Evolutionary conservation across 2,888 invertebrate species (phyloP), one percentile per base, ranked within the genome.

Genomic region (Eupithecia subfuscata): DNA sequence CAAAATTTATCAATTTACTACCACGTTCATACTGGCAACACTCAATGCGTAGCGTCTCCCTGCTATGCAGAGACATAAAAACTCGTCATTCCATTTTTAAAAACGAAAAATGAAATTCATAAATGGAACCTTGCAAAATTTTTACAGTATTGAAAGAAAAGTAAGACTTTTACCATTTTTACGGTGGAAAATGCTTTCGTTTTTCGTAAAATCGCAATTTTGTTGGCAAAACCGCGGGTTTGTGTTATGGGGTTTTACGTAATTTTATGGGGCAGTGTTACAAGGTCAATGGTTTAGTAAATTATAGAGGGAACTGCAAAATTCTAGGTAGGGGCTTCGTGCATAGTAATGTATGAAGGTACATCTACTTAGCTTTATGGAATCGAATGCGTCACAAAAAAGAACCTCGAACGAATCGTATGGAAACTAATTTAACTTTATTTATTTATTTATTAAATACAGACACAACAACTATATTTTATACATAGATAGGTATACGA

Each of bases 31-130:
- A 25, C 80, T 87, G 82, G 88, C 87, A 91, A 88, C 88, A 83
- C 86, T 74, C 79, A 76, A 82, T 85, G 81, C 83, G 85, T 87
- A 83, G 88, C 89, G 87, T 87, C 69, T 63, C 71, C 85, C 91
- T 87, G 92, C 91, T 92, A 92, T 92, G 92, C 92, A 90, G 92
- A 88, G 88, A 89, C 84, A 85, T 85, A 79, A 82, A 82, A 83
- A 77, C 69, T 73, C 60, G 67, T 74, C 75, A 65, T 77, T 30
- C 76, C 64, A 70, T 76, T 73, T 52, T 78, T 69, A 69, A 75
- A 79, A 40, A 22, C 22, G 16, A 68, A 77, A 74, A 75, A 74
- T 71, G 1, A 14, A 73, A 73, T 70, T 72, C 60, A 75, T 75
- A 75, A 56, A 71, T 16, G 14, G 34, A 16, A 60, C 60, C 60